Base-by-base conservation (phyloP, 2,797 vertebrate genomes). In the Esox lucius region DNA sequence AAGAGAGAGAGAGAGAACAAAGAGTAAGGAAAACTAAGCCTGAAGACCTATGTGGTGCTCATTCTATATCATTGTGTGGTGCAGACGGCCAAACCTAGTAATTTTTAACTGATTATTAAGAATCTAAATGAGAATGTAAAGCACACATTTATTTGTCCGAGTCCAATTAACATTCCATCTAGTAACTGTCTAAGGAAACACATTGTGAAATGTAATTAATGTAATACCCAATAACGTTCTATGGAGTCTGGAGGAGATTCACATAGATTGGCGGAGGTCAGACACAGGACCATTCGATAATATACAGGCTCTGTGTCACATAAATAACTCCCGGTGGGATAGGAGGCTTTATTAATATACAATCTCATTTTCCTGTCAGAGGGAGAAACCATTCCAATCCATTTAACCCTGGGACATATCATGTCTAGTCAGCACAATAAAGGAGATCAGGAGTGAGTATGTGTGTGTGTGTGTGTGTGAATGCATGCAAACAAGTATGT, bases 371-470 rank as follows among this genome's bases (percentile, higher is more conserved):
- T 84, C 76, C 83, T 73, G 80, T 85, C 82, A 78, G 80, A 88
- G 79, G 70, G 17, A 31, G 73, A 83, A 65, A 61, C 65, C 74
- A 53, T 86, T 86, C 42, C 84, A 61, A 87, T 79, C 80, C 75
- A 85, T 88, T 90, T 85, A 81, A 85, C 81, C 73, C 72, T 66
- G 79, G 75, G 79, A 80, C 68, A 73, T 62, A 80, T 81, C 72
- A 78, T 80, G 75, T 80, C 79, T 48, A 70, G 78, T 89, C 85
- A 89, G 86, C 85, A 80, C 75, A 84, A 82, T 77, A 75, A 53
- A 53, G 33, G 26, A 39, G 59, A 74, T 64, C 24, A 13, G 11
- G 48, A 1, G 28, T 33, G 70, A 19, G 28, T 22, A 8, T 19
- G 49, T 31, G 70, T 53, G 28, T 22, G 33, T 19, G 49, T 13